These are phyloP conservation scores for Drosophila mojavensis DNA, from an alignment of 1,140 invertebrate genomes.

Conservation along the genomic window DNA sequence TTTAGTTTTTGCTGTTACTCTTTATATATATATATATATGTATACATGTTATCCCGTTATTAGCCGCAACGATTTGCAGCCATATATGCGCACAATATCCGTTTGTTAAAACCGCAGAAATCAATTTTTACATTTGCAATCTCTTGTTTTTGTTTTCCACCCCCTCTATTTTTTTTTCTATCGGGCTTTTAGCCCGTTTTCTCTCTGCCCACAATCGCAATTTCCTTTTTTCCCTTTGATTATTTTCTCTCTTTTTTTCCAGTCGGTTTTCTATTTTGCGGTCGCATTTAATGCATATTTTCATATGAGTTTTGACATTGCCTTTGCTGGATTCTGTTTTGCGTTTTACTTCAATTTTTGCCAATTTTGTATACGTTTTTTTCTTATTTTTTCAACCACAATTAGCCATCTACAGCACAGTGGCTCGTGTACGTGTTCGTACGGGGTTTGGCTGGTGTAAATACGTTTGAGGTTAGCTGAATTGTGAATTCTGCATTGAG, in stretches of 20 bases:
- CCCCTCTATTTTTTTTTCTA: constrained; percentile 21
- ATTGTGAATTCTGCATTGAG: constrained; percentile 57
- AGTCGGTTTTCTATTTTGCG: constrained; percentile 66
- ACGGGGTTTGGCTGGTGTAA: constrained; percentile 38
- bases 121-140: constrained; percentile 75
- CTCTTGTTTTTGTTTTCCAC: constrained; percentile 36
- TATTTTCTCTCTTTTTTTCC: constrained; percentile 30
- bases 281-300: constrained; percentile 77
- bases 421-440: constrained; percentile 56
- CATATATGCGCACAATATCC: constrained; percentile 53
- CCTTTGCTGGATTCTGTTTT: constrained; percentile 16
- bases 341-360: constrained; percentile 46
- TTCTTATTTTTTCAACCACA: constrained; percentile 35
- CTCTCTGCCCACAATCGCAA: constrained; percentile 43
- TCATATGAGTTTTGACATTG: constrained; percentile 45
- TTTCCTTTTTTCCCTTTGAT: constrained; percentile 57
- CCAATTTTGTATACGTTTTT: constrained; percentile 1
- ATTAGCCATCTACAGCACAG: constrained; percentile 64
- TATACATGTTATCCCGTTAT: constrained; percentile 2
- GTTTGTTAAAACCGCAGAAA: constrained; percentile 65
- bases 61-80: constrained; percentile 44
- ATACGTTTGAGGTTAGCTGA: constrained; percentile 59
- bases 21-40: neutral
- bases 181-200: neutral
- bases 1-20: constrained; percentile 13